phyloP scores from a whole-genome alignment of 53 echinoderm and acorn worm species.

The Astropecten irregularis region DNA sequence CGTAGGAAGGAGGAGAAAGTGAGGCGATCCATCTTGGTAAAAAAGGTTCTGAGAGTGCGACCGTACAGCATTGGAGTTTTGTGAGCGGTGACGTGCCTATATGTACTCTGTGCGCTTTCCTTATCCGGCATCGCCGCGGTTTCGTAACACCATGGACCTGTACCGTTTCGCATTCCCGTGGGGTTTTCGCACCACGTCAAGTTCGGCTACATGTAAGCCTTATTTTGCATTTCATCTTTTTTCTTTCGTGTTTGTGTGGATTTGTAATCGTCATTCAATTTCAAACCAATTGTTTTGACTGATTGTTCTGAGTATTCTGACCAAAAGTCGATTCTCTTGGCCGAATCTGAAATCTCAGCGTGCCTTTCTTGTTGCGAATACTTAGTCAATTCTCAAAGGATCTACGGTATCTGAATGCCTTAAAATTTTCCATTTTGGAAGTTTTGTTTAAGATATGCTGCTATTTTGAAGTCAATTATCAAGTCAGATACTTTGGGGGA shows the following conservation, averaged over 20 bases:
- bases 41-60: slow-evolving; percentile 23
- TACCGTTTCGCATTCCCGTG: slow-evolving; percentile 54
- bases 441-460: no score
- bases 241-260: no score
- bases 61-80: neutral
- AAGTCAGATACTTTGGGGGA: no score
- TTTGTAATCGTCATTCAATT: no score
- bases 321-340: neutral
- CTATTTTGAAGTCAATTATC: no score
- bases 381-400: no score
- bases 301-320: no score
- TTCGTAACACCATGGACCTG: slow-evolving; percentile 49
- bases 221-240: neutral
- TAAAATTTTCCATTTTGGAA: no score
- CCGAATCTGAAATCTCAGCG: no score
- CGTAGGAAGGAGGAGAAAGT: neutral
- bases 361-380: no score
- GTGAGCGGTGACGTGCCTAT: slow-evolving; percentile 21
- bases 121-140: slow-evolving; percentile 29
- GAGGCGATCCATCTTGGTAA: slow-evolving; percentile 24
- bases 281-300: neutral
- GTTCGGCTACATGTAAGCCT: slow-evolving; percentile 56
- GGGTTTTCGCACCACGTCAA: slow-evolving; percentile 50
- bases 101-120: slow-evolving; percentile 47
- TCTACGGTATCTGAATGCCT: no score